Evolutionary conservation across 2,797 vertebrate species (phyloP), one percentile per base, ranked within the genome.

Genomic region (Podarcis siculus): DNA sequence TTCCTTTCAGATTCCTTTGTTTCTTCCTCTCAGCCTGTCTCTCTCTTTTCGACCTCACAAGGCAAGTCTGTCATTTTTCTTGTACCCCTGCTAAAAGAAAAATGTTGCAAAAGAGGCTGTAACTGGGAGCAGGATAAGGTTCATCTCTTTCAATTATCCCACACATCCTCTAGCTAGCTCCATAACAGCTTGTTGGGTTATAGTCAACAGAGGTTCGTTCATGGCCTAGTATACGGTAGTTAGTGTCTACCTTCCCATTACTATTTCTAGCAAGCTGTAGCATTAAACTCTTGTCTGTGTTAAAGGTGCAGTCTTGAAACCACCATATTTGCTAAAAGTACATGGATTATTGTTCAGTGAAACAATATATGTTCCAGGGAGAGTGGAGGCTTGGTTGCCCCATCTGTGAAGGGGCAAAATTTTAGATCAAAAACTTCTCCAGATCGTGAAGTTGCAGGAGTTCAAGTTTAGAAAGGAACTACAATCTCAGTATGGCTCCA

Each of bases 21-120:
- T 98, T 98, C 98, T 96, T 98, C 98, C 93, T 96, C 96, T 96
- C 95, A 95, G 97, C 98, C 98, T 98, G 98, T 98, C 98, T 98
- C 98, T 98, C 97, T 98, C 97, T 98, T 98, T 98, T 97, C 98
- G 97, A 98, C 98, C 97, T 97, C 98, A 98, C 98, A 98, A 98
- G 98, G 98, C 98, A 98, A 98, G 98, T 98, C 97, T 92, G 93
- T 96, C 93, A 83, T 95, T 93, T 88, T 95, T 92, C 90, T 89
- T 91, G 91, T 94, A 61, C 86, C 49, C 93, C 92, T 87, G 79
- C 92, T 87, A 77, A 94, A 95, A 95, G 95, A 96, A 96, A 96
- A 96, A 95, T 95, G 95, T 96, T 96, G 88, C 92, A 93, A 95
- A 95, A 95, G 95, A 95, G 93, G 94, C 94, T 96, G 96, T 94